Percentiles rank a stretch among this genome's conserved stretches.
phyloP scores from a whole-genome alignment of 1,140 invertebrate genomes.

The Augochlora pura region DNA sequence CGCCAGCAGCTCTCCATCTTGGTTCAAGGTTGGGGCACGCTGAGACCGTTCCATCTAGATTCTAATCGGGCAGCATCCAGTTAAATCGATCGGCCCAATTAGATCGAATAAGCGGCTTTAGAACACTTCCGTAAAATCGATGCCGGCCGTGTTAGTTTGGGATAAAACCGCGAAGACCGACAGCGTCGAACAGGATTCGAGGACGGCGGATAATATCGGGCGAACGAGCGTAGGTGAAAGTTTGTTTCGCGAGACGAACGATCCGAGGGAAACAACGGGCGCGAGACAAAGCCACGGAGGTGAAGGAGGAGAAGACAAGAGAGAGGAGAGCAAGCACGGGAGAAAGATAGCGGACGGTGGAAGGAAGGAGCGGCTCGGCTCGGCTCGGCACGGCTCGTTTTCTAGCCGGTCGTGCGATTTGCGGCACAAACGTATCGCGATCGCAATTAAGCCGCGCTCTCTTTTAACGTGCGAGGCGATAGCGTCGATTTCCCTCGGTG shows the following conservation, averaged over 20 bases:
- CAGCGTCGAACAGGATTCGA: no score
- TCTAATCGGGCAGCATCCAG: no score
- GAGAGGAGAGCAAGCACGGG: background rate
- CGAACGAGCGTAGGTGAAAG: constrained; percentile 38
- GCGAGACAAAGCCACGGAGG: background rate
- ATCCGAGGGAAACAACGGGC: constrained; percentile 18
- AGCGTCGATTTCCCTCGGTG: constrained; percentile 49
- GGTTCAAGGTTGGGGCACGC: no score
- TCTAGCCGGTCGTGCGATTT: constrained; percentile 38
- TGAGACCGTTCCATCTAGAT: no score
- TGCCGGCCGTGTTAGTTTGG: no score
- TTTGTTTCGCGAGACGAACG: constrained; percentile 19
- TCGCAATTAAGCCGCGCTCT: constrained; percentile 51
- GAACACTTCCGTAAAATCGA: no score
- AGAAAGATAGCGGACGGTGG: no score
- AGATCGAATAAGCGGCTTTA: no score
- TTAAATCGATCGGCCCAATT: no score
- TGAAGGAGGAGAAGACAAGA: no score
- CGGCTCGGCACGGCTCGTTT: constrained; percentile 21
- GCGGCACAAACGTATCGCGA: constrained; percentile 53
- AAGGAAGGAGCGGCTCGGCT: background rate
- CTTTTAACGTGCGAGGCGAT: constrained; percentile 15
- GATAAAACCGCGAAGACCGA: no score
- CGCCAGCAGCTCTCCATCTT: no score
- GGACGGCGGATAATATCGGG: background rate